A percentile compares a stretch with the other conserved stretches of the same genome.
These are phyloP conservation scores for Eretmocerus hayati DNA, from an alignment of 2,888 invertebrate genomes.

Conservation along the genomic window DNA sequence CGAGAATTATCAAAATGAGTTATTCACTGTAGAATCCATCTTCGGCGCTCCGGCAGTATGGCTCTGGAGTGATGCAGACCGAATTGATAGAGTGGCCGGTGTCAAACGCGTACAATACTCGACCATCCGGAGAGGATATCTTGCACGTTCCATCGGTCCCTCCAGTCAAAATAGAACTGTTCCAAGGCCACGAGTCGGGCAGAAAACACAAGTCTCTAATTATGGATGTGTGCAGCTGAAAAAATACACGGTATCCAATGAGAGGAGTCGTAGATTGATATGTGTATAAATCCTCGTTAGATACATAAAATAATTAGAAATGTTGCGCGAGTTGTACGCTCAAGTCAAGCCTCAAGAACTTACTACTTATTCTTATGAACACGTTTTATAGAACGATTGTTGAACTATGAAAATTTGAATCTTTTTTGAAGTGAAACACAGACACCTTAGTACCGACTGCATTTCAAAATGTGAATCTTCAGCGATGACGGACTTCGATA, in stretches of 20 bases:
- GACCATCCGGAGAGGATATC: constrained; percentile 46
- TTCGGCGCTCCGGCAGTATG: constrained; percentile 39
- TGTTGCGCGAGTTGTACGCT: neutral
- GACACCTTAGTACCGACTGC: no score
- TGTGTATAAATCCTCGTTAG: no score
- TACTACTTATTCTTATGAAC: no score
- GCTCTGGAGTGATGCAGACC: constrained; percentile 47
- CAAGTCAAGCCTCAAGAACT: no score
- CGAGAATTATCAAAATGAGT: no score
- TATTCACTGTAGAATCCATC: constrained; percentile 46
- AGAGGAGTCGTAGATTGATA: no score
- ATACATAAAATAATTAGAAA: neutral
- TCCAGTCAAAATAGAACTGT: constrained; percentile 44
- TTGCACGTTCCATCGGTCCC: constrained; percentile 47
- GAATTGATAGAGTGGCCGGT: constrained; percentile 46
- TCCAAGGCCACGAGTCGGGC: constrained; percentile 49
- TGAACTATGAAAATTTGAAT: no score
- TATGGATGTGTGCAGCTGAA: constrained; percentile 43
- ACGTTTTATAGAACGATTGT: no score
- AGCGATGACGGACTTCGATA: no score
- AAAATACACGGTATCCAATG: no score
- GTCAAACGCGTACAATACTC: constrained; percentile 44
- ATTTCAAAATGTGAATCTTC: no score
- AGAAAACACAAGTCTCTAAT: constrained; percentile 48
- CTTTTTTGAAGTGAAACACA: no score